Percentiles rank a stretch among this genome's conserved stretches.
These are phyloP conservation scores for Ganaspis brasiliensis DNA, from an alignment of 2,888 invertebrate species.

Conservation along the genomic window DNA sequence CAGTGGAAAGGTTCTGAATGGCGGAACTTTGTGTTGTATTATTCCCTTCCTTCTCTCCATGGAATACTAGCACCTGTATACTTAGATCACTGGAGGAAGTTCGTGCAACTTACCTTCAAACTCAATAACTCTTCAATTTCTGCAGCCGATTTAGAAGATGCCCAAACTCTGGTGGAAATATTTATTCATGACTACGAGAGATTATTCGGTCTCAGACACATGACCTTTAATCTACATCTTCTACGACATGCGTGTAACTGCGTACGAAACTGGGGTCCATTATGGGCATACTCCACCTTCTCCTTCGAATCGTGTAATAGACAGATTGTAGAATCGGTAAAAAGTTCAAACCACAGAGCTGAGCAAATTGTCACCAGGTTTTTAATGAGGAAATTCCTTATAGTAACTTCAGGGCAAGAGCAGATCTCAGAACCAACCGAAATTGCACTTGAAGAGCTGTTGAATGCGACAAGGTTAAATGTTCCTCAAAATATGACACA, in stretches of 20 bases:
- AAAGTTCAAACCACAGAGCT: not conserved
- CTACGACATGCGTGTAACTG: not conserved
- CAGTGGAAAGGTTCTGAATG: not conserved
- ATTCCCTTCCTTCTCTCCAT: not conserved
- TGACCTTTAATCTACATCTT: not conserved
- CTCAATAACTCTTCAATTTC: not conserved
- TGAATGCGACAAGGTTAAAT: too few species aligned
- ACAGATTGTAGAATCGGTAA: too few species aligned
- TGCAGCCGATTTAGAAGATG: not conserved
- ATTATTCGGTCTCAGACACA: not conserved
- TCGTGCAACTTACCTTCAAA: not conserved
- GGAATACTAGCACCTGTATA: not conserved
- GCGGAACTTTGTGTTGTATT: not conserved
- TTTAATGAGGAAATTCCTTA: too few species aligned
- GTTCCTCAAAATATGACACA: not conserved
- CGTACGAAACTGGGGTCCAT: not conserved
- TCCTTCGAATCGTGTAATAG: not conserved
- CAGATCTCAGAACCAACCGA: not conserved
- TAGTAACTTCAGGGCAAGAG: not conserved
- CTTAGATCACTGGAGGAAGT: not conserved
- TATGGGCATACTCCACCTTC: not conserved
- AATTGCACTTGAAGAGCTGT: not conserved
- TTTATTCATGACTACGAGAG: not conserved
- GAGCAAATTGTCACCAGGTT: not conserved
- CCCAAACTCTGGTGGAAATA: not conserved